Base-by-base conservation (phyloP, 2,797 vertebrate species). In the Peromyscus attwateri region DNA sequence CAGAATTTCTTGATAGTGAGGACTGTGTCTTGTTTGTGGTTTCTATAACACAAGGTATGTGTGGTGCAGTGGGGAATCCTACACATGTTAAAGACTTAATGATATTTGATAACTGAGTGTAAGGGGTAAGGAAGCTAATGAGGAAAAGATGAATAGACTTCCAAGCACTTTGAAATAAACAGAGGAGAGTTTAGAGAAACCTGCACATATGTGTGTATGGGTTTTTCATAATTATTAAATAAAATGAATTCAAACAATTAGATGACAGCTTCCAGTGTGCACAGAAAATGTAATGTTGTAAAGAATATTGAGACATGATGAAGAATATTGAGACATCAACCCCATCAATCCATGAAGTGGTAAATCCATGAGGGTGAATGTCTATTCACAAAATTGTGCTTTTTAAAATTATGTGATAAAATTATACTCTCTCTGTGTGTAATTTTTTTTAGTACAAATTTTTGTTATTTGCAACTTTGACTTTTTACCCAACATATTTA, bases 161-260 rank as follows among this genome's bases (percentile, higher is more conserved):
- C 1, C 70, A 55, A 81, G n/a, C 11, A 25, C 1, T 57, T 55
- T 70, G 64, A 70, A 40, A 60, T 25, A 71, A 19, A 25, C 12
- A 34, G 1, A 70, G 27, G 7, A 25, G n/a, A 71, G n/a, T 70
- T 80, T 25, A 71, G 12, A 91, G 66, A n/a, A 29, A 82, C n/a
- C 19, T 43, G 49, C 40, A 23, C 7, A 55, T n/a, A 82, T 25
- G 16, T 11, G 37, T 13, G n/a, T 29, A 40, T 55, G 40, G 25
- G 5, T 27, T 94, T 80, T 87, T 64, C 23, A 8, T 91, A 75
- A 75, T 40, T 70, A 60, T 77, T 21, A 88, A 95, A 82, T 60
- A 43, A 84, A 87, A 73, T n/a, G 60, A 34, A 57, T 34, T n/a
- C 9, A 71, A 94, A 80, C 71, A 89, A 64, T 52, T 88, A 94